Percentiles rank a stretch among this genome's conserved stretches.
Evolutionary conservation across 2,797 vertebrate genomes (phyloP).

Genomic region (Betta splendens): DNA sequence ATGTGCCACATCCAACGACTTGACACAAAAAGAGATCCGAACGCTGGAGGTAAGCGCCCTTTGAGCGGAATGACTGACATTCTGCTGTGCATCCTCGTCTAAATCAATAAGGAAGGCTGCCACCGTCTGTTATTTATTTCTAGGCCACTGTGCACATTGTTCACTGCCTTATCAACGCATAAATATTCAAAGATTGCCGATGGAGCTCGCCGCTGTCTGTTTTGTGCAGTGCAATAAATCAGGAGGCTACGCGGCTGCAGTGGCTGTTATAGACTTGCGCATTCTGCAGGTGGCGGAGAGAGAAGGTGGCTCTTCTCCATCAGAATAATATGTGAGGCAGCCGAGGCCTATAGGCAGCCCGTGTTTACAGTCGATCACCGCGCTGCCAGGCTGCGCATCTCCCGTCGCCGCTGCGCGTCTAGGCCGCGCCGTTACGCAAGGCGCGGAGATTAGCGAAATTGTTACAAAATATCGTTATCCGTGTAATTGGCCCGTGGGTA

Average conservation of each 20-base stretch:
- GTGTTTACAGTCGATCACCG: conserved; percentile 65
- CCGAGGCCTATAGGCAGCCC: conserved; percentile 67
- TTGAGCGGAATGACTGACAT: conserved; percentile 29
- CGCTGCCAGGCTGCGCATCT: conserved; percentile 62
- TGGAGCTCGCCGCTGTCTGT: conserved; percentile 45
- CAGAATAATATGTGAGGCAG: conserved; percentile 61
- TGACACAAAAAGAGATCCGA: conserved; percentile 97
- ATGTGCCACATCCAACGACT: conserved; percentile 98
- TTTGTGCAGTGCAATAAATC: conserved; percentile 80
- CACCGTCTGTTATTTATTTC: conserved; percentile 47
- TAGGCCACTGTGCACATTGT: conserved; percentile 62
- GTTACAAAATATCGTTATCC: conserved; percentile 57
- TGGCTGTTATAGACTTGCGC: conserved; percentile 86
- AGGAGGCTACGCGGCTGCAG: conserved; percentile 81
- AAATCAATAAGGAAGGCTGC: conserved; percentile 48
- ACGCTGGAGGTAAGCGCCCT: conserved; percentile 91
- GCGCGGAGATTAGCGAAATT: conserved; percentile 41
- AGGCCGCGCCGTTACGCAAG: conserved; percentile 63
- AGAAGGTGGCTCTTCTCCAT: conserved; percentile 76
- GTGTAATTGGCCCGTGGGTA: conserved; percentile 63
- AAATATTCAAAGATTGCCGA: conserved; percentile 39
- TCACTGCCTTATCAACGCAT: conserved; percentile 14
- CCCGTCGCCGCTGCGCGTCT: conserved; percentile 39
- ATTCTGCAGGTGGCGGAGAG: conserved; percentile 93
- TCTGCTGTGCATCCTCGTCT: conserved; percentile 52